A percentile compares a stretch with the other conserved stretches of the same genome.
Evolutionary conservation across 92 coral and sea anemone genomes (phyloP).

Genomic region (Epizoanthus scotinus): DNA sequence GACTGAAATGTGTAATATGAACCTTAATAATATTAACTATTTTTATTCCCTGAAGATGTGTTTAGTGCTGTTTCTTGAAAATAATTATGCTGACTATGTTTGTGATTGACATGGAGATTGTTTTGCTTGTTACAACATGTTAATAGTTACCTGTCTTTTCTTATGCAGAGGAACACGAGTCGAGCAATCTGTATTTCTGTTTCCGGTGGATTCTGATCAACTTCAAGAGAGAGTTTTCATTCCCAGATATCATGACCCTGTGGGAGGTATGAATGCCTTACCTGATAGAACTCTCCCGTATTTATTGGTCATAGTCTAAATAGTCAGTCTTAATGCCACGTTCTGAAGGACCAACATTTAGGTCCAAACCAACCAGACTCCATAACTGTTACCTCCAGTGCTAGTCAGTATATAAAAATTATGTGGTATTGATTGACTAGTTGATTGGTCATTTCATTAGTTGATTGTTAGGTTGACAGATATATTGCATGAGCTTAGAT

Average conservation of each 20-base stretch:
- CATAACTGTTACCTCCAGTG: too few species aligned
- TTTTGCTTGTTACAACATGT: neutral
- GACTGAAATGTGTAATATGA: neutral
- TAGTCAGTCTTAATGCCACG: too few species aligned
- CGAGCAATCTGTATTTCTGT: conserved; percentile 94
- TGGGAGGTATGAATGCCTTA: conserved; percentile 81
- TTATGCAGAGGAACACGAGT: conserved; percentile 88
- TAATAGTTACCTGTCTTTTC: neutral
- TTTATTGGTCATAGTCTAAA: neutral
- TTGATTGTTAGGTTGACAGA: too few species aligned
- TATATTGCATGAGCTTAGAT: too few species aligned
- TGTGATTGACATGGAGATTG: too few species aligned
- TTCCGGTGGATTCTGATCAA: conserved; percentile 93
- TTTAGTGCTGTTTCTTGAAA: too few species aligned
- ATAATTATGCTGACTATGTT: too few species aligned
- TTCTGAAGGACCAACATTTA: too few species aligned
- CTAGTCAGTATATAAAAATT: too few species aligned
- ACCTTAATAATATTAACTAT: neutral
- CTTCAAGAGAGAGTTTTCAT: conserved; percentile 92
- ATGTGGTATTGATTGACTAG: neutral
- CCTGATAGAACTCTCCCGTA: too few species aligned
- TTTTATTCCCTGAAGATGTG: neutral
- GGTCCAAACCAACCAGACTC: too few species aligned
- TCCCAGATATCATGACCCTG: conserved; percentile 87
- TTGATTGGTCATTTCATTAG: neutral